These are phyloP conservation scores for Eubasilissa regina DNA, from an alignment of 1,140 invertebrate species.

Conservation along the genomic window DNA sequence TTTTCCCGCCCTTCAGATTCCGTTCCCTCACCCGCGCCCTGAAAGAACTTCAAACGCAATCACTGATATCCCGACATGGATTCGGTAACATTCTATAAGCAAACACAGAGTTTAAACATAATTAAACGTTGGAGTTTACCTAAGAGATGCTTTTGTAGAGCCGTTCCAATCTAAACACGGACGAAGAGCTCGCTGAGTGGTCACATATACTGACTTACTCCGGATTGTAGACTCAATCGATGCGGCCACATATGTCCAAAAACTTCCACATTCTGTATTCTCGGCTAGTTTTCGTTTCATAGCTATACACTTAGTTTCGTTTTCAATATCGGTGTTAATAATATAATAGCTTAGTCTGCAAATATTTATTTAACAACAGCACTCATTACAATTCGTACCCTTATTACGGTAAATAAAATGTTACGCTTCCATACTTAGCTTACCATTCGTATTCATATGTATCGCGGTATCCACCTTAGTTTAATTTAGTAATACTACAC, in stretches of 20 bases:
- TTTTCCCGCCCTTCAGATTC: too few relatives aligned
- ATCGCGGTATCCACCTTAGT: too few relatives aligned
- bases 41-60: constrained; percentile 9
- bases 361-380: too few relatives aligned
- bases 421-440: too few relatives aligned
- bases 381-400: too few relatives aligned
- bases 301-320: background rate
- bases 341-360: too few relatives aligned
- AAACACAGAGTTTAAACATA: constrained; percentile 39
- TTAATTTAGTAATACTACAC: too few relatives aligned
- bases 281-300: constrained; percentile 4
- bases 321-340: too few relatives aligned
- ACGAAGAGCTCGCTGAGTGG: background rate
- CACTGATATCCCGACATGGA: constrained; percentile 22
- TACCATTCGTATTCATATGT: too few relatives aligned
- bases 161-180: constrained; percentile 24
- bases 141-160: constrained; percentile 38
- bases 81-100: constrained; percentile 27
- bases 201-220: constrained; percentile 29
- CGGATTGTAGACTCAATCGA: constrained; percentile 26
- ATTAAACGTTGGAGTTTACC: constrained; percentile 40
- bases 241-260: constrained; percentile 7
- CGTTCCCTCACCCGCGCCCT: background rate
- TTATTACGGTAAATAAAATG: too few relatives aligned
- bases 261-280: constrained; percentile 11